Evolutionary conservation across 2,797 vertebrate species (phyloP).

Genomic region (Philypnodon macrostomus): DNA sequence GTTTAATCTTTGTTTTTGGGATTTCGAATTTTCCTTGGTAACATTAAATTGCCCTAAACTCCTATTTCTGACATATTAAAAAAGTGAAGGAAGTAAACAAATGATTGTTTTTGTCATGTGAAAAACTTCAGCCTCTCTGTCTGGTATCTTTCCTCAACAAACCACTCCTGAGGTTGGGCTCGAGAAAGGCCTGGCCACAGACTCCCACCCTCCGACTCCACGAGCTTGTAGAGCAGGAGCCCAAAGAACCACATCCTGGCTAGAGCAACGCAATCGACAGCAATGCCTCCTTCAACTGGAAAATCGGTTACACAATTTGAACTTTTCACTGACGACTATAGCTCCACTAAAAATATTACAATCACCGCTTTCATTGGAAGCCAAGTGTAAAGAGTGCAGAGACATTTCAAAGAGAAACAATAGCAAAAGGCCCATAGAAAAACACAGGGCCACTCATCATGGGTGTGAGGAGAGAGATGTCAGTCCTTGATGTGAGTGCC

Average conservation of each 20-base stretch:
- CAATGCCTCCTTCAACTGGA: slow-evolving; percentile 79
- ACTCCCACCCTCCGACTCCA: slow-evolving; percentile 73
- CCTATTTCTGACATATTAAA: slow-evolving; percentile 48
- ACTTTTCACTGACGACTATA: slow-evolving; percentile 79
- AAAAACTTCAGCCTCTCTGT: slow-evolving; percentile 69
- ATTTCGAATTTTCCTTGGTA: slow-evolving; percentile 50
- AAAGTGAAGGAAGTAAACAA: slow-evolving; percentile 64
- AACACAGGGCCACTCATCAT: slow-evolving; percentile 65
- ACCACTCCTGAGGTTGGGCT: slow-evolving; percentile 64
- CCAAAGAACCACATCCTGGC: slow-evolving; percentile 81
- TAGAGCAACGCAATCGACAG: slow-evolving; percentile 72
- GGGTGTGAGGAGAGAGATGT: slow-evolving; percentile 67
- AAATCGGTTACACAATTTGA: slow-evolving; percentile 83
- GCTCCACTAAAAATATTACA: slow-evolving; percentile 80
- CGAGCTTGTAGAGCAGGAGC: slow-evolving; percentile 71
- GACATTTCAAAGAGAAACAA: slow-evolving; percentile 70
- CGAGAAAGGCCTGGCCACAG: slow-evolving; percentile 71
- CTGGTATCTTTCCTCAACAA: slow-evolving; percentile 74
- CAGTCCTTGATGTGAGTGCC: slow-evolving; percentile 71
- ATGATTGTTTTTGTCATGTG: slow-evolving; percentile 76
- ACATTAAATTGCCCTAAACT: slow-evolving; percentile 26
- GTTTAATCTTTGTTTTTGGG: slow-evolving; percentile 35
- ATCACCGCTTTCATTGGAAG: slow-evolving; percentile 78
- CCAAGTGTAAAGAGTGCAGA: slow-evolving; percentile 66
- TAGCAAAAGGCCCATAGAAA: slow-evolving; percentile 66